Percentiles rank a stretch among this genome's conserved stretches.
These are phyloP conservation scores for Opisthograptis luteolata DNA, from an alignment of 2,888 invertebrate species.

Conservation along the genomic window DNA sequence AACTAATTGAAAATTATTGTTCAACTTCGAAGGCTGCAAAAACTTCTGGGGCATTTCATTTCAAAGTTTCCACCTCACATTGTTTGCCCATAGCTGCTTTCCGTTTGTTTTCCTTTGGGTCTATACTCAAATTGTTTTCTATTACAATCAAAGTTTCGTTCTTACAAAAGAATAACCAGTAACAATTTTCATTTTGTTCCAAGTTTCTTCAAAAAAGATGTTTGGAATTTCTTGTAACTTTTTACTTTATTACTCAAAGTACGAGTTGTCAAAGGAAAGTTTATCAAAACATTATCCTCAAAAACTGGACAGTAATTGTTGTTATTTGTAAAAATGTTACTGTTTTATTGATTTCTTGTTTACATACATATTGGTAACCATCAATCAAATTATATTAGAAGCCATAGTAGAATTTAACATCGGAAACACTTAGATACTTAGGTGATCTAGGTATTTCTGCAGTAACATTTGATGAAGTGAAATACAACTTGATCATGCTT, in stretches of 20 bases:
- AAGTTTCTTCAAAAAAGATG: constrained; percentile 20
- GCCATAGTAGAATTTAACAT: too few relatives aligned
- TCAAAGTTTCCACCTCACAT: constrained; percentile 66
- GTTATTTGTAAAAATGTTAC: neutral
- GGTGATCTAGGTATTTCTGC: too few relatives aligned
- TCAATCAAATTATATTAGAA: too few relatives aligned
- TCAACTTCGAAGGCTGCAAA: constrained; percentile 59
- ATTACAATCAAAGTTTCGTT: constrained; percentile 58
- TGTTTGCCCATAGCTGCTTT: constrained; percentile 64
- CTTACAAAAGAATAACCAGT: constrained; percentile 31
- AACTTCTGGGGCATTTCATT: constrained; percentile 70
- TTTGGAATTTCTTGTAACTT: constrained; percentile 13
- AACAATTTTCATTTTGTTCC: constrained; percentile 29
- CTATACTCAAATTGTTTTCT: constrained; percentile 58
- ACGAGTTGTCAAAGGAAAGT: neutral
- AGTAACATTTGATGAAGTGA: too few relatives aligned
- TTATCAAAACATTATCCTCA: neutral
- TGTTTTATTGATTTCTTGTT: too few relatives aligned
- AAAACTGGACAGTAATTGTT: too few relatives aligned
- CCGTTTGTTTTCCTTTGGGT: constrained; percentile 57
- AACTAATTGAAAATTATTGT: constrained; percentile 54
- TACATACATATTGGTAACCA: too few relatives aligned
- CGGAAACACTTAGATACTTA: too few relatives aligned
- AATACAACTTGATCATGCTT: too few relatives aligned
- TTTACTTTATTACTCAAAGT: constrained; percentile 8